Evolutionary conservation across 2,113 vertebrate genomes (phyloP), one percentile per base, ranked within the genome.

Genomic region (Nothoprocta perdicaria): DNA sequence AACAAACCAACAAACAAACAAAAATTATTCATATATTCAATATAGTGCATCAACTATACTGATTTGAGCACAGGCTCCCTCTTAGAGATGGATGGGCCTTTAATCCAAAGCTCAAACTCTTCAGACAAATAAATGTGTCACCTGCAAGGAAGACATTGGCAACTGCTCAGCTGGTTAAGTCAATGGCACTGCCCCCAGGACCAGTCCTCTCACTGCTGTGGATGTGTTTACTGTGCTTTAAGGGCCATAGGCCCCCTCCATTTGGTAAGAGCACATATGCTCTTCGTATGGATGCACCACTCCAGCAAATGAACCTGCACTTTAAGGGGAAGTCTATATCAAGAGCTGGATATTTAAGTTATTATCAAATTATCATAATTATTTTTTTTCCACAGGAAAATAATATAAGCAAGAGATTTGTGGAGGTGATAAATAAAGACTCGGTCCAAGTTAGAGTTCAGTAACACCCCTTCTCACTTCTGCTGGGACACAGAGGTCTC

Each of bases 321-420:
- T 76, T 88, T 19, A 11, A 72, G 13, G 21, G 31, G 24, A 84
- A 84, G 61, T 45, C 53, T 4, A 84, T 41, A 75, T 29, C 31
- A 84, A 80, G 69, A 16, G 4, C 43, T 61, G 0, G 7, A 22
- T 3, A 9, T 52, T 88, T 29, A 66, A 83, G 65, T 62, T 0
- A 48, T 6, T 41, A 12, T n/a, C 35, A 38, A 38, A 38, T 38
- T 38, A 38, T 38, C 35, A 38, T 35, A 35, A n/a, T n/a, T 35
- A 7, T 38, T 38, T 38, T 38, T 38, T 38, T 38, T 38, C 8
- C n/a, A n/a, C 0, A 1, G 16, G 9, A 74, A 79, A 84, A 68
- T 8, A 5, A 60, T 6, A 63, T 4, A 81, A 10, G 41, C 6
- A 67, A 77, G 26, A 53, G 18, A n/a, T 81, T 58, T 81, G 24